A percentile compares a stretch with the other conserved stretches of the same genome.
These are phyloP conservation scores for Acanthosepion pharaonis DNA, from an alignment of 2,888 invertebrate species.

Conservation along the genomic window DNA sequence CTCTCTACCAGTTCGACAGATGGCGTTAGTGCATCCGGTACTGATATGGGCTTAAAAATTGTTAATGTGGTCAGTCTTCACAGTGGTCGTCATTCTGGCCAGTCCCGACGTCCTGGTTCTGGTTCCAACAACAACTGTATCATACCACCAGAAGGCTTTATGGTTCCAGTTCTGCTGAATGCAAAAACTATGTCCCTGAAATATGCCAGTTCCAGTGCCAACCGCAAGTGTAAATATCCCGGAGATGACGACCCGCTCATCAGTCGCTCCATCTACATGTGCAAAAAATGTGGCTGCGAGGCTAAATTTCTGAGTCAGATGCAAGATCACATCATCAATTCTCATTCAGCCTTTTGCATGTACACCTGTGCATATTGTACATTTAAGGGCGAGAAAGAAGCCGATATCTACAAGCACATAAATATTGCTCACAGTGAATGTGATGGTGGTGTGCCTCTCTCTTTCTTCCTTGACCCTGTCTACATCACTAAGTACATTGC, in stretches of 20 bases:
- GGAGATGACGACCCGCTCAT: constrained; percentile 41
- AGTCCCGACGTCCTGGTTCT: constrained; percentile 34
- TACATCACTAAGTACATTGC: constrained; percentile 47
- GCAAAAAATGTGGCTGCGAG: constrained; percentile 46
- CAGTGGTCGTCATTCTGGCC: constrained; percentile 42
- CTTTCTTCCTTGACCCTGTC: constrained; percentile 39
- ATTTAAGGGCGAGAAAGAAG: constrained; percentile 45
- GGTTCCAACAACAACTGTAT: constrained; percentile 45
- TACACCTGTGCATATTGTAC: constrained; percentile 42
- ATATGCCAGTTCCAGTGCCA: constrained; percentile 45
- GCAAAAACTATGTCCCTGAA: constrained; percentile 42
- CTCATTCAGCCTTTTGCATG: constrained; percentile 41
- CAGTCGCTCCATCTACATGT: constrained; percentile 42
- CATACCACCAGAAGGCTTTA: background rate
- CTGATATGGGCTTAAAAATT: constrained; percentile 45
- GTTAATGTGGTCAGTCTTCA: constrained; percentile 46
- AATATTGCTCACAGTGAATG: background rate
- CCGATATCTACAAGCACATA: constrained; percentile 37
- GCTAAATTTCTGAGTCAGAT: constrained; percentile 44
- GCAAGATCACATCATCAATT: constrained; percentile 43
- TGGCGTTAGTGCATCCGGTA: constrained; percentile 34
- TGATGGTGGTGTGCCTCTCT: constrained; percentile 43
- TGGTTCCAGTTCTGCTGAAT: constrained; percentile 41
- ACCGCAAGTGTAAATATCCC: constrained; percentile 41
- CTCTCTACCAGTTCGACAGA: background rate